Evolutionary conservation across 2,888 invertebrate genomes (phyloP).

Genomic region (Hydroisotoma schaefferi): DNA sequence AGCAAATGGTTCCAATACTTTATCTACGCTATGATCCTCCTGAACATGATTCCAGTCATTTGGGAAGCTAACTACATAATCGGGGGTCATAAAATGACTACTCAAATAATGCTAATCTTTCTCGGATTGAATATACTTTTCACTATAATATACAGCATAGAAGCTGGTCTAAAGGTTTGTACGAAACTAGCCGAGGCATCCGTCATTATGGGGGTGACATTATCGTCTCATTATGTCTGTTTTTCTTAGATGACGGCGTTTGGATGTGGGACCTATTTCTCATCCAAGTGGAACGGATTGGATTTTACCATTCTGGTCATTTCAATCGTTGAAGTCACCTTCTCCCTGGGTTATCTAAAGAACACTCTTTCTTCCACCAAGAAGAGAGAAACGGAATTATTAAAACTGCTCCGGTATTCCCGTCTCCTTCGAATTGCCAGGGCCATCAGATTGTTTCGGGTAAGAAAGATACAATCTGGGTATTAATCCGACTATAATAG

Average conservation of each 20-base stretch:
- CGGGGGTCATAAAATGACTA: conserved; percentile 10
- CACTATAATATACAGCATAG: conserved; percentile 26
- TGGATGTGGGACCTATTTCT: conserved; percentile 34
- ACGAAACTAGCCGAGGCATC: background rate
- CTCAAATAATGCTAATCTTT: conserved; percentile 13
- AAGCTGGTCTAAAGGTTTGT: conserved; percentile 35
- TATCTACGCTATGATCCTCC: conserved; percentile 37
- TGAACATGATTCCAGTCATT: conserved; percentile 44
- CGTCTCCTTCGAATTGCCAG: conserved; percentile 56
- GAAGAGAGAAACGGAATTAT: conserved; percentile 54
- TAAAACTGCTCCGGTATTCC: conserved; percentile 56
- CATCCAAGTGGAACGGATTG: conserved; percentile 36
- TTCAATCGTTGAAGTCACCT: conserved; percentile 51
- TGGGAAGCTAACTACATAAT: conserved; percentile 52
- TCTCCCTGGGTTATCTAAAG: conserved; percentile 56
- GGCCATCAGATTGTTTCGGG: conserved; percentile 47
- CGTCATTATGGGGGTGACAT: background rate
- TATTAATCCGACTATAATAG: background rate
- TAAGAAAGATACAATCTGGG: background rate
- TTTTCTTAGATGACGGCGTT: conserved; percentile 24
- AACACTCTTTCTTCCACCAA: conserved; percentile 44
- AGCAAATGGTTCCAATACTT: conserved; percentile 54
- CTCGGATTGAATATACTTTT: conserved; percentile 28
- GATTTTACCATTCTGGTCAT: conserved; percentile 36
- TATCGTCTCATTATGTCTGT: background rate